Conservation (phyloP, 2,113 vertebrate genomes). For the Marmota flaviventris region DNA sequence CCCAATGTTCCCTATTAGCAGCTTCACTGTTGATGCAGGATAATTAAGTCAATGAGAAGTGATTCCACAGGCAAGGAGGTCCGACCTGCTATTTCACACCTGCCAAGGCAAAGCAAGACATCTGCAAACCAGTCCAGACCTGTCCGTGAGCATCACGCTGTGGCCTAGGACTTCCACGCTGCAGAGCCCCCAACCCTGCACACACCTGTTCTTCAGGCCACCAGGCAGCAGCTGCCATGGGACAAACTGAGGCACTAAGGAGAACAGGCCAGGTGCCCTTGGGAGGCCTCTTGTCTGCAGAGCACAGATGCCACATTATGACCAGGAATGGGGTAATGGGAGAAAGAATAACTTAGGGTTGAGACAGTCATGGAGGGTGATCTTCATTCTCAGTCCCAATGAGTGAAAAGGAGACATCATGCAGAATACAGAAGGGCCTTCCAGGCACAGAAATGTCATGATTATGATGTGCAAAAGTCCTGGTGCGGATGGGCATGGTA, state of each 20-base stretch:
- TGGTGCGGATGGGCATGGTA: too few relatives aligned
- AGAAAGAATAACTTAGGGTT: neutral
- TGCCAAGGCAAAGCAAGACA: neutral
- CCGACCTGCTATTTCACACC: conserved; percentile 3
- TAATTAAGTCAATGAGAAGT: conserved; percentile 75
- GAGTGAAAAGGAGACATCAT: neutral
- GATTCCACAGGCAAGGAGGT: neutral
- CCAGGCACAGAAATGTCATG: neutral
- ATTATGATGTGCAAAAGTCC: neutral
- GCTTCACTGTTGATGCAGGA: conserved; percentile 35
- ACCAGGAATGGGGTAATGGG: neutral
- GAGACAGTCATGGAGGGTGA: neutral
- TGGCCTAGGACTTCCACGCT: neutral
- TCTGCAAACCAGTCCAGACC: conserved; percentile 10
- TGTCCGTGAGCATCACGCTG: neutral
- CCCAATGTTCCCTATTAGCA: conserved; percentile 85
- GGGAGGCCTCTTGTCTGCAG: neutral
- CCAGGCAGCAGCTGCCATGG: neutral
- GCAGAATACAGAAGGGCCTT: neutral
- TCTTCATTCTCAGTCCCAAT: neutral
- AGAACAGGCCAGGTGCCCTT: neutral
- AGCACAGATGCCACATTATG: neutral
- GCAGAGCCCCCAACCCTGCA: neutral
- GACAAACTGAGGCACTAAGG: neutral
- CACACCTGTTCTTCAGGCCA: neutral